A percentile compares a stretch with the other conserved stretches of the same genome.
These are phyloP conservation scores for Sarcophilus harrisii DNA, from an alignment of 2,797 vertebrate species.

Conservation along the genomic window DNA sequence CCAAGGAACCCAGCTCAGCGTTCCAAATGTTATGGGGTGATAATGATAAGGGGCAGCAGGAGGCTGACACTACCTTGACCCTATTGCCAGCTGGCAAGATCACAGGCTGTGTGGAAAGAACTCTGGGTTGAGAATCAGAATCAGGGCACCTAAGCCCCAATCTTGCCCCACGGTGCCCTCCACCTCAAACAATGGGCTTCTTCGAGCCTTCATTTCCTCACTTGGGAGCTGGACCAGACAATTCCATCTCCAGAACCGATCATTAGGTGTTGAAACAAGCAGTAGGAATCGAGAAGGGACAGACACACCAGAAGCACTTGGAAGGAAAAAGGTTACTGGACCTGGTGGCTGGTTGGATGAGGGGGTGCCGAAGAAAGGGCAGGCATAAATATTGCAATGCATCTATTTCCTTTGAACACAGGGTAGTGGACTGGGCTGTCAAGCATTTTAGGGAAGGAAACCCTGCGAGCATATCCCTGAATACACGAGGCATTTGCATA, in stretches of 20 bases:
- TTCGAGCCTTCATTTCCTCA: not conserved
- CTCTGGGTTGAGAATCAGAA: not conserved
- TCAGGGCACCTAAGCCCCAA: not conserved
- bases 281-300: not conserved
- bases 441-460: constrained; percentile 31
- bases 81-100: not conserved
- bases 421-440: not conserved
- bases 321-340: constrained; percentile 33
- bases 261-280: not conserved
- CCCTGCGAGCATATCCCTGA: not conserved
- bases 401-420: constrained; percentile 29
- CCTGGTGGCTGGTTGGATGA: constrained; percentile 26
- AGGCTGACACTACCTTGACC: not conserved
- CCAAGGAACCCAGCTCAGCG: not conserved
- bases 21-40: not conserved
- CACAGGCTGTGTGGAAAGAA: not conserved
- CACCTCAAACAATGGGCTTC: not conserved
- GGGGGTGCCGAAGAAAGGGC: constrained; percentile 26
- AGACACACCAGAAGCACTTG: constrained; percentile 6
- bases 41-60: too few species aligned
- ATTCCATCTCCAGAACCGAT: not conserved
- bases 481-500: constrained; percentile 25
- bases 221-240: not conserved
- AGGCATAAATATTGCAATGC: constrained; percentile 14
- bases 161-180: not conserved